A percentile compares a stretch with the other conserved stretches of the same genome.
phyloP scores from a whole-genome alignment of 2,797 vertebrate genomes.

The Sebastes matsubarae region DNA sequence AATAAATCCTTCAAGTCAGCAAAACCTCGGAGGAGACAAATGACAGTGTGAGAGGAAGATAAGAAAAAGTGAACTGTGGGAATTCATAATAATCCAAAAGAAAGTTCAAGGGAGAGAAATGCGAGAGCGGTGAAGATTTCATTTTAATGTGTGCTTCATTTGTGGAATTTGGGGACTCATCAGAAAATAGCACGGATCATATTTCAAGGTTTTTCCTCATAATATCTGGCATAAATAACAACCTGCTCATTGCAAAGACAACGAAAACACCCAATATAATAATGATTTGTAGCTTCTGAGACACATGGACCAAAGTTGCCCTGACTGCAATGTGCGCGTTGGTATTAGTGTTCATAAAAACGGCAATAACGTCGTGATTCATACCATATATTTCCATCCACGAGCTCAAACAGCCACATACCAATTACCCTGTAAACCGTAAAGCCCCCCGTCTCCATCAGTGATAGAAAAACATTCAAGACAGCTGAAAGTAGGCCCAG shows the following conservation, averaged over 20 bases:
- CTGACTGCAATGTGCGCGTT: not conserved
- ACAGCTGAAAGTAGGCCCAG: slow-evolving; percentile 17
- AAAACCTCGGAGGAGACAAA: slow-evolving; percentile 35
- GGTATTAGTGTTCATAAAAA: slow-evolving; percentile 30
- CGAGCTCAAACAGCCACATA: slow-evolving; percentile 10
- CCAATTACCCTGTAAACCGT: slow-evolving; percentile 37
- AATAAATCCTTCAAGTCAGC: slow-evolving; percentile 50
- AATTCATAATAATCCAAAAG: slow-evolving; percentile 19
- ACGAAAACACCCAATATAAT: not conserved
- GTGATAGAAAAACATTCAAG: slow-evolving; percentile 29
- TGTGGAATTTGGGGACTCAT: not conserved
- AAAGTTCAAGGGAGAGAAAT: not conserved
- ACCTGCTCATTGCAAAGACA: slow-evolving; percentile 10
- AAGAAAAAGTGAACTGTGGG: slow-evolving; percentile 3
- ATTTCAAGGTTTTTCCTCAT: not conserved
- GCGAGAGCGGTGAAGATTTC: not conserved
- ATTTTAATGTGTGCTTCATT: slow-evolving; percentile 22
- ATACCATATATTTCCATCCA: slow-evolving; percentile 14
- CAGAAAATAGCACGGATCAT: not conserved
- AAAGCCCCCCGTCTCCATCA: not conserved
- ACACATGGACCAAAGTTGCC: not conserved
- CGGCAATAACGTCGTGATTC: slow-evolving; percentile 18
- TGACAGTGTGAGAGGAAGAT: slow-evolving; percentile 23
- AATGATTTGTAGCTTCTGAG: slow-evolving; percentile 19
- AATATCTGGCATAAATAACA: not conserved